phyloP scores from a whole-genome alignment of 2,797 vertebrate genomes.

The Parambassis ranga region DNA sequence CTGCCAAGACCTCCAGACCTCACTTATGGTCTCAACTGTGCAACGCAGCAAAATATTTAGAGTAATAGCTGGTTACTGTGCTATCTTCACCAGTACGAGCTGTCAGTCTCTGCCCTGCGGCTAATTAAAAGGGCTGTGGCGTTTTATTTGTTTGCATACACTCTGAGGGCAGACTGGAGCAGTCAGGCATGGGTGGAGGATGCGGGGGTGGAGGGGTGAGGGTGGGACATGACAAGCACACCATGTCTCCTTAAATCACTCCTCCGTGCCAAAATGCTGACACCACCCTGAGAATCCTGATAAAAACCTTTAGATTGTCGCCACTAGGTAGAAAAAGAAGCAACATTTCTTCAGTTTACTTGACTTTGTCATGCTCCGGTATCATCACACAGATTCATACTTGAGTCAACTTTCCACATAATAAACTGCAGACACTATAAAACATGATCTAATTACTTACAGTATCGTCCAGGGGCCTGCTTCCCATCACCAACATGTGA shows the following conservation, averaged over 20 bases:
- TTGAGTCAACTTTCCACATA: background rate
- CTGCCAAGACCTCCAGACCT: conserved; percentile 48
- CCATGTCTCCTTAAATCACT: conserved; percentile 79
- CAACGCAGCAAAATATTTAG: conserved; percentile 81
- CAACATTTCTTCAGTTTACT: too few relatives aligned
- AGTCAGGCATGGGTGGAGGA: conserved; percentile 65
- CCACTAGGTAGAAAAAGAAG: too few relatives aligned
- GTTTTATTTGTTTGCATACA: conserved; percentile 77
- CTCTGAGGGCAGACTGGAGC: conserved; percentile 68
- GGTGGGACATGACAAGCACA: conserved; percentile 63
- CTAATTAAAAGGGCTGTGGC: conserved; percentile 77
- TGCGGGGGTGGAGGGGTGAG: too few relatives aligned
- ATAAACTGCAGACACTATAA: background rate
- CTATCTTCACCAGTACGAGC: conserved; percentile 72
- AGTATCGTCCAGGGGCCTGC: conserved; percentile 4
- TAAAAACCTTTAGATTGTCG: conserved; percentile 62
- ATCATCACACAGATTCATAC: background rate
- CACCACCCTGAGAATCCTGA: conserved; percentile 70
- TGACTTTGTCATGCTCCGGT: too few relatives aligned
- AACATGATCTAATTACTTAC: conserved; percentile 45
- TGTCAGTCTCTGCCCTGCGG: conserved; percentile 79
- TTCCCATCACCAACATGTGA: background rate
- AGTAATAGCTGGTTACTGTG: conserved; percentile 79
- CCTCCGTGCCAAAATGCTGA: conserved; percentile 78
- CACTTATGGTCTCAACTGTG: conserved; percentile 53